A percentile compares a stretch with the other conserved stretches of the same genome.
Evolutionary conservation across 1,140 invertebrate genomes (phyloP).

Genomic region (Dolichoris vasculosae): DNA sequence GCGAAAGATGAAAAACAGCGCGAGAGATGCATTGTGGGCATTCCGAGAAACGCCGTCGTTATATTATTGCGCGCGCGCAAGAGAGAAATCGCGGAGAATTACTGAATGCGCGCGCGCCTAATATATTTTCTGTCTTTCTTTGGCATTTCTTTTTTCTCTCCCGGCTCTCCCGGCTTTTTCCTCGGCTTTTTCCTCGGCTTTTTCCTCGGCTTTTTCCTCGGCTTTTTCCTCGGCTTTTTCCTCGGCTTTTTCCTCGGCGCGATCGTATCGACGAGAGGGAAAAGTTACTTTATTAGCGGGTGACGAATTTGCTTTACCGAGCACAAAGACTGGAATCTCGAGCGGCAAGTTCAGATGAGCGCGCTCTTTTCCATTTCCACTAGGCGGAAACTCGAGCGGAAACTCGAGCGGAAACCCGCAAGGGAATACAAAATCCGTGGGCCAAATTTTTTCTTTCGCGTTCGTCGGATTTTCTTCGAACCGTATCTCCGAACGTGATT

Average conservation of each 20-base stretch:
- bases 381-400: too few species aligned
- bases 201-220: too few species aligned
- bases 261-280: background rate
- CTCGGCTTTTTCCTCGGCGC: background rate
- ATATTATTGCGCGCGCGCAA: background rate
- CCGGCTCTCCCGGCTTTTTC: too few species aligned
- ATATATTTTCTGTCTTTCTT: slow-evolving; percentile 5
- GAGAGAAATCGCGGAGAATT: background rate
- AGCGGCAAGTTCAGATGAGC: background rate
- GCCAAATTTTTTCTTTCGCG: too few species aligned
- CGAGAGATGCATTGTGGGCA: slow-evolving; percentile 42
- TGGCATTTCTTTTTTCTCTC: background rate
- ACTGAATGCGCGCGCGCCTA: background rate
- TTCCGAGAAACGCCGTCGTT: slow-evolving; percentile 51
- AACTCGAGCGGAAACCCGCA: too few species aligned
- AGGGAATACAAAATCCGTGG: too few species aligned
- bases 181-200: too few species aligned
- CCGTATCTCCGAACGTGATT: too few species aligned
- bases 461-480: too few species aligned
- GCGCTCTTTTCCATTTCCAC: background rate
- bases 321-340: background rate
- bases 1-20: slow-evolving; percentile 33
- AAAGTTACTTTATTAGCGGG: background rate
- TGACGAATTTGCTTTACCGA: background rate
- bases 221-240: too few species aligned